These are phyloP conservation scores for Limosa lapponica DNA, from an alignment of 2,797 vertebrate genomes.

Conservation along the genomic window DNA sequence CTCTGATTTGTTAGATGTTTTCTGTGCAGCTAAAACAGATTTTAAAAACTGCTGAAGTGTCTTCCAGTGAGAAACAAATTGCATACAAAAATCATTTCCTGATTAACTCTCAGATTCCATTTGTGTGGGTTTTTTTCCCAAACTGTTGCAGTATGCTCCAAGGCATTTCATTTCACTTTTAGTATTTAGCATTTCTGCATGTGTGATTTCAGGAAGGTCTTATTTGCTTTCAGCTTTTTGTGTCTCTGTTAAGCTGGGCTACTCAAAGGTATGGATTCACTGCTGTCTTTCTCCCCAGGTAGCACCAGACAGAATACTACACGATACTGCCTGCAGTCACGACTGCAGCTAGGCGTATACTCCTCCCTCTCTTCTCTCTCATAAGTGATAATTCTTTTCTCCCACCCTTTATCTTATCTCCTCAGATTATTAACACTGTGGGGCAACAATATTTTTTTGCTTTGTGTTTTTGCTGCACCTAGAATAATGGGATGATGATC, in stretches of 20 bases:
- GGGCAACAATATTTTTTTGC: not conserved
- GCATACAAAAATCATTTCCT: not conserved
- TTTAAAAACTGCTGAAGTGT: not conserved
- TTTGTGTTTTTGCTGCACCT: not conserved
- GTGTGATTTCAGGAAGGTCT: not conserved
- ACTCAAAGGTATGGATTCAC: not conserved
- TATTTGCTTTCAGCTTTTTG: not conserved
- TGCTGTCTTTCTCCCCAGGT: not conserved
- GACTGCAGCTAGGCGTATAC: fast-evolving
- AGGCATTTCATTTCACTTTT: not conserved
- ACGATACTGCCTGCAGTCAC: not conserved
- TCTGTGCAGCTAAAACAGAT: not conserved
- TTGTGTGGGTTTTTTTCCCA: not conserved
- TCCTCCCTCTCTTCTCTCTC: not conserved
- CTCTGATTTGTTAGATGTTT: not conserved
- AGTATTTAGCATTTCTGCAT: not conserved
- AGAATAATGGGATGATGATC: not conserved
- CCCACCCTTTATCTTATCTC: not conserved
- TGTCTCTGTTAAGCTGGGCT: not conserved
- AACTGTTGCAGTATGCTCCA: not conserved
- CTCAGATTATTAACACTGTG: not conserved
- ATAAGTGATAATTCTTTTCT: not conserved
- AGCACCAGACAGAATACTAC: not conserved
- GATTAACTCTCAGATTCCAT: not conserved
- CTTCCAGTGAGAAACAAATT: not conserved